Evolutionary conservation across 2,888 invertebrate genomes (phyloP).

Genomic region (Sericinus montela): DNA sequence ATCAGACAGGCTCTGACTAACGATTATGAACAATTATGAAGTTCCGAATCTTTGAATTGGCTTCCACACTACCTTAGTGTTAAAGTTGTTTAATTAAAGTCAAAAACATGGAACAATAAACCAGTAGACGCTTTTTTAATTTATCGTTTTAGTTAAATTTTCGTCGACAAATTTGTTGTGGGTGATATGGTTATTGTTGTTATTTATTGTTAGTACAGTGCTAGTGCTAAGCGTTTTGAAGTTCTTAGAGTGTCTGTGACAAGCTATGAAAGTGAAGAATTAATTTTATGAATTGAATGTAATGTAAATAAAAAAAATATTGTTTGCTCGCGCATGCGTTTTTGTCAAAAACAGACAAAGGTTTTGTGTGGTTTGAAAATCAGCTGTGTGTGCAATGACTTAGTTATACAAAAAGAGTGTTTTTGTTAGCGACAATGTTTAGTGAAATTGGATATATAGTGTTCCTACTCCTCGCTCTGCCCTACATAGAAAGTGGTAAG

Average conservation of each 20-base stretch:
- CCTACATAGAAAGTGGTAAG: conserved; percentile 86
- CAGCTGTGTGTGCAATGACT: conserved; percentile 81
- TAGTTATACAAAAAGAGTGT: conserved; percentile 71
- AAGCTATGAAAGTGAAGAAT: conserved; percentile 39
- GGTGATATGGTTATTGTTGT: conserved; percentile 46
- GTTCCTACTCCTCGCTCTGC: conserved; percentile 83
- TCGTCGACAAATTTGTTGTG: conserved; percentile 26
- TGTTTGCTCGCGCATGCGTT: conserved; percentile 79
- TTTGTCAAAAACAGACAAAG: conserved; percentile 79
- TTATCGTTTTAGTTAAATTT: conserved; percentile 31
- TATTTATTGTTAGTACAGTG: conserved; percentile 57
- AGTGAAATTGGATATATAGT: conserved; percentile 83
- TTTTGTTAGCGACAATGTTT: conserved; percentile 78
- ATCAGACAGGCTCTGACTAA: conserved; percentile 57
- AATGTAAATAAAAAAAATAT: conserved; percentile 76
- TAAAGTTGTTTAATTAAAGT: too few species aligned
- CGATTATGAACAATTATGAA: conserved; percentile 29
- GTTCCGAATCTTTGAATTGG: conserved; percentile 43
- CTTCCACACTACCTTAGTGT: conserved; percentile 41
- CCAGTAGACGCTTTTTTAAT: conserved; percentile 31
- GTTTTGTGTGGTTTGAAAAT: conserved; percentile 79
- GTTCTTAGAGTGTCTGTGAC: conserved; percentile 36
- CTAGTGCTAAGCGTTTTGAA: conserved; percentile 31
- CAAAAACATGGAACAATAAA: conserved; percentile 38
- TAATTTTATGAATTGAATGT: conserved; percentile 47